Conservation (phyloP, 1,140 invertebrate species). For the Chelonus insularis region DNA sequence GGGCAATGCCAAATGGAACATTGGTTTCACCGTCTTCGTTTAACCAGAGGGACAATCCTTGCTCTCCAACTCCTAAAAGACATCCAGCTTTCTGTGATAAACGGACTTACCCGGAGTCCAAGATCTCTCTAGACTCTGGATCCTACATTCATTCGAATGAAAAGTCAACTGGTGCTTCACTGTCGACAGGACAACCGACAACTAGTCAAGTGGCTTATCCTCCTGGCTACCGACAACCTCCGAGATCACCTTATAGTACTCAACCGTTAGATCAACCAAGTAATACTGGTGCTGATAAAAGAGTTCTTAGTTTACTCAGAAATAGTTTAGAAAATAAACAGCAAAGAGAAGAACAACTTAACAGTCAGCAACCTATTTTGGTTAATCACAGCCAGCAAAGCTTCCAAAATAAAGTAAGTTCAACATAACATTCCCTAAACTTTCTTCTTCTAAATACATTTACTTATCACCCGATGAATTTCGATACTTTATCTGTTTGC, state of each 20-base stretch:
- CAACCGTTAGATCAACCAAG: conserved; percentile 40
- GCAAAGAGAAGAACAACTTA: conserved; percentile 58
- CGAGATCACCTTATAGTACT: conserved; percentile 24
- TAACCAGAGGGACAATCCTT: conserved; percentile 42
- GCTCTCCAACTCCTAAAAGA: conserved; percentile 37
- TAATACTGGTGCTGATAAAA: conserved; percentile 65
- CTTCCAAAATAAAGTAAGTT: conserved; percentile 53
- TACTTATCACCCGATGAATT: no score
- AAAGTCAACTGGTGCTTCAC: conserved; percentile 26
- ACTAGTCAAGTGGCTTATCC: conserved; percentile 35
- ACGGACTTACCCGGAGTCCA: conserved; percentile 43
- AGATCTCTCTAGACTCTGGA: conserved; percentile 32
- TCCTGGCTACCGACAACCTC: conserved; percentile 37
- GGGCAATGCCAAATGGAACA: conserved; percentile 43
- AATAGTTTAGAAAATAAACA: conserved; percentile 72
- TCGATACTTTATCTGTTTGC: no score
- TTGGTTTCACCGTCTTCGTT: conserved; percentile 35
- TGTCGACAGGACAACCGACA: conserved; percentile 33
- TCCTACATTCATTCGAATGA: conserved; percentile 36
- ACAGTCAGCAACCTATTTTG: conserved; percentile 51
- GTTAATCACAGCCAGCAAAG: conserved; percentile 51
- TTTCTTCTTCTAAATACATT: no score
- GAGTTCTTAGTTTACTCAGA: conserved; percentile 68
- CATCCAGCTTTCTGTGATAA: conserved; percentile 57
- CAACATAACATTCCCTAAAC: no score